These are phyloP conservation scores for Calephelis nemesis DNA, from an alignment of 1,140 invertebrate genomes.

Conservation along the genomic window DNA sequence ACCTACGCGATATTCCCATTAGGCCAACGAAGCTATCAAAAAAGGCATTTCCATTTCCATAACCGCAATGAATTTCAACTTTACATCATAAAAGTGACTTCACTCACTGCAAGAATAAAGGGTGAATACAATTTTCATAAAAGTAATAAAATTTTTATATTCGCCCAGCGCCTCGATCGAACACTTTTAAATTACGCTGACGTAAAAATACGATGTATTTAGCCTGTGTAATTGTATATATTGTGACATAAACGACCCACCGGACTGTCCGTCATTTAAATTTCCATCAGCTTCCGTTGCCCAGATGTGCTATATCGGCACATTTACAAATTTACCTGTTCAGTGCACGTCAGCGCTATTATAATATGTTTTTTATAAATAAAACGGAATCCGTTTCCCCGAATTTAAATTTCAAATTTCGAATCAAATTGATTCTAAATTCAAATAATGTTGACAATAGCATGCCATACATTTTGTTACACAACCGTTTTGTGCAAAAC, in stretches of 20 bases:
- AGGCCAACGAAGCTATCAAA: neutral
- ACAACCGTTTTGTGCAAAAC: too few relatives aligned
- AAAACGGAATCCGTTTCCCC: neutral
- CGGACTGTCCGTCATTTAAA: conserved; percentile 31
- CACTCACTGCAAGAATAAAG: neutral
- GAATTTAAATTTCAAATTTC: conserved; percentile 15
- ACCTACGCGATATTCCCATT: neutral
- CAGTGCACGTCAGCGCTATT: conserved; percentile 20
- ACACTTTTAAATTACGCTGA: conserved; percentile 26
- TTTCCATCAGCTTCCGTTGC: conserved; percentile 26
- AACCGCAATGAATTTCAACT: neutral
- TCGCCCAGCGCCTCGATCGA: conserved; percentile 5
- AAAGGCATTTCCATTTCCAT: conserved; percentile 1
- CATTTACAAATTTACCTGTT: conserved; percentile 29
- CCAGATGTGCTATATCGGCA: conserved; percentile 26
- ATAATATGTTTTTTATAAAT: conserved; percentile 12
- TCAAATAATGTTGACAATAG: conserved; percentile 1
- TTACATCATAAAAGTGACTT: conserved; percentile 6
- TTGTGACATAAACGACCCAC: conserved; percentile 26
- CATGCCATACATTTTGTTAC: too few relatives aligned
- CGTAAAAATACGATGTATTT: conserved; percentile 27
- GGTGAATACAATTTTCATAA: conserved; percentile 15
- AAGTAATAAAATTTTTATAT: conserved; percentile 15
- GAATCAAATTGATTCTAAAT: neutral
- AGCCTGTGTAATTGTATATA: conserved; percentile 29